These are phyloP conservation scores for Phainopepla nitens DNA, from an alignment of 2,113 vertebrate species.

Conservation along the genomic window DNA sequence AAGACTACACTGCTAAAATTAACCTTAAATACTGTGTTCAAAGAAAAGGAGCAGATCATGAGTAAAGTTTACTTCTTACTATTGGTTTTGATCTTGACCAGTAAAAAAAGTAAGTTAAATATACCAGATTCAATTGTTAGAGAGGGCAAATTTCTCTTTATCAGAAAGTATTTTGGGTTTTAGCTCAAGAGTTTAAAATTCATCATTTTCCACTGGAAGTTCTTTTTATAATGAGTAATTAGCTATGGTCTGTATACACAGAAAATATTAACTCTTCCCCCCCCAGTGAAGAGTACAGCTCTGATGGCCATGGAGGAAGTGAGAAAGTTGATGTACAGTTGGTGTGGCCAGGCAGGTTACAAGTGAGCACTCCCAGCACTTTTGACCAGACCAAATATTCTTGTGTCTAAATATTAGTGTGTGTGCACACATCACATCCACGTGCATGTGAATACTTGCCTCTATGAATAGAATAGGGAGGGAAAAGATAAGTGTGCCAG, in stretches of 20 bases:
- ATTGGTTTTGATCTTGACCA: neutral
- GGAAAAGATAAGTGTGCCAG: neutral
- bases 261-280: neutral
- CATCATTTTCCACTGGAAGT: neutral
- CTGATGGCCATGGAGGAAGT: neutral
- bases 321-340: neutral
- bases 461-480: neutral
- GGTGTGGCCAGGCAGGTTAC: neutral
- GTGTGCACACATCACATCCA: fast-evolving
- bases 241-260: neutral
- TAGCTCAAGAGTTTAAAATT: neutral
- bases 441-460: neutral
- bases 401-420: neutral
- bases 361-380: neutral
- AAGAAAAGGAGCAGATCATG: neutral
- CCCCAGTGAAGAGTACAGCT: neutral
- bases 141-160: neutral
- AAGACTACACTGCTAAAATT: neutral
- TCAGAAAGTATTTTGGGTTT: neutral
- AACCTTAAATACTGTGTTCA: neutral
- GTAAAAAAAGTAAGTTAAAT: neutral
- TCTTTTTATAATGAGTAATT: neutral
- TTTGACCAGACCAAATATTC: neutral
- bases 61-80: neutral
- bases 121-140: neutral